These are phyloP conservation scores for Charina bottae DNA, from an alignment of 2,113 vertebrate genomes.

Conservation along the genomic window DNA sequence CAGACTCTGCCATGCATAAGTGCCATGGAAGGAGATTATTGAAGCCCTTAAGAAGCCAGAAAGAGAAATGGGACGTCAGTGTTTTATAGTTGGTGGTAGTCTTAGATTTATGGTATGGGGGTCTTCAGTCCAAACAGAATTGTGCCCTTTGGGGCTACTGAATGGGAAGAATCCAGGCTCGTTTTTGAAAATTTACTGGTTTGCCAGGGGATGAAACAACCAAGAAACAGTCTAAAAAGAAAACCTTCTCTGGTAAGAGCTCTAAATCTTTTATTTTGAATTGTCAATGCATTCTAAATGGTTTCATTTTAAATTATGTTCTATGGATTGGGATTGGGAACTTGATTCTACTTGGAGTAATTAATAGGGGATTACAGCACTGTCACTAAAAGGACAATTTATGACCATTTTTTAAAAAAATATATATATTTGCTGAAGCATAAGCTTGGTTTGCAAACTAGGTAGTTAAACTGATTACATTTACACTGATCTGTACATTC, in stretches of 20 bases:
- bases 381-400: neutral
- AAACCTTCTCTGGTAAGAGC: neutral
- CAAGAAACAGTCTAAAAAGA: neutral
- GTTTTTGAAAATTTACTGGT: no score
- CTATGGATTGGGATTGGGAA: neutral
- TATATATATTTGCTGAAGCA: neutral
- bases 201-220: no score
- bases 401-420: no score
- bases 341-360: neutral
- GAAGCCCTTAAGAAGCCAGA: neutral
- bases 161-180: no score
- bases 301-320: neutral
- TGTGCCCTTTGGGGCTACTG: neutral
- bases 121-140: neutral
- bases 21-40: neutral
- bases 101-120: neutral
- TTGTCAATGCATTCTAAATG: neutral
- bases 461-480: neutral
- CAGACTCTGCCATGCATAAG: neutral
- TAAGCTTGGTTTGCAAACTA: neutral
- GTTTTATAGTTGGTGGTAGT: neutral
- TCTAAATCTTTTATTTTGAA: neutral
- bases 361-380: neutral
- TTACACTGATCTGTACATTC: neutral
- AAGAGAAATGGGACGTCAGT: neutral